These are phyloP conservation scores for Aegithalos caudatus DNA, from an alignment of 2,113 vertebrate genomes.

Conservation along the genomic window DNA sequence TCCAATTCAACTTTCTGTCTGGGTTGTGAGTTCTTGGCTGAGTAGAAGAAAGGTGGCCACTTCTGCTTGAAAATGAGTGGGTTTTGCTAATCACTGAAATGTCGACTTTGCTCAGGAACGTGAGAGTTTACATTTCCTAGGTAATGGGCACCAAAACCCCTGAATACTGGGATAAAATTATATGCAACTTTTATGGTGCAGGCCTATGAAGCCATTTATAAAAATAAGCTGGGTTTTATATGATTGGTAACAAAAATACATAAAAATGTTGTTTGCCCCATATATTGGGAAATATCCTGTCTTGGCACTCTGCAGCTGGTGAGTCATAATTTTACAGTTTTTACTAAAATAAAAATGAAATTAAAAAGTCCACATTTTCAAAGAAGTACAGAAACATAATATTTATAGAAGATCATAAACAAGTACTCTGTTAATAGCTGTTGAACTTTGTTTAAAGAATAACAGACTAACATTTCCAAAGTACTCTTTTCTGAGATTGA, in stretches of 20 bases:
- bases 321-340: slow-evolving; percentile 66
- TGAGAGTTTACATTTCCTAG: slow-evolving; percentile 48
- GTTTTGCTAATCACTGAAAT: slow-evolving; percentile 3
- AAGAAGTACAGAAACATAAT: slow-evolving; percentile 53
- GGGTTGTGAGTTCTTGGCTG: neutral
- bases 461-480: slow-evolving; percentile 72
- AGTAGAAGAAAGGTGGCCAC: neutral
- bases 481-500: slow-evolving; percentile 66
- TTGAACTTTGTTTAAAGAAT: slow-evolving; percentile 65
- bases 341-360: slow-evolving; percentile 72
- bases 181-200: slow-evolving; percentile 31
- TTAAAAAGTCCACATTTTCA: slow-evolving; percentile 65
- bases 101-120: slow-evolving; percentile 12
- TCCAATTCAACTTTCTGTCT: neutral
- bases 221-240: slow-evolving; percentile 56
- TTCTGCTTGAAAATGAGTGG: neutral
- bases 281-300: slow-evolving; percentile 56
- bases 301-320: slow-evolving; percentile 41
- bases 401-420: slow-evolving; percentile 59
- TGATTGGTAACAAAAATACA: slow-evolving; percentile 54
- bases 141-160: slow-evolving; percentile 54
- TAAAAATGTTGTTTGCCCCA: slow-evolving; percentile 49
- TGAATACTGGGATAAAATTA: slow-evolving; percentile 45
- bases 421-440: slow-evolving; percentile 64
- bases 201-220: slow-evolving; percentile 44